These are phyloP conservation scores for Pheosia gnoma DNA, from an alignment of 2,888 invertebrate genomes.

Conservation along the genomic window DNA sequence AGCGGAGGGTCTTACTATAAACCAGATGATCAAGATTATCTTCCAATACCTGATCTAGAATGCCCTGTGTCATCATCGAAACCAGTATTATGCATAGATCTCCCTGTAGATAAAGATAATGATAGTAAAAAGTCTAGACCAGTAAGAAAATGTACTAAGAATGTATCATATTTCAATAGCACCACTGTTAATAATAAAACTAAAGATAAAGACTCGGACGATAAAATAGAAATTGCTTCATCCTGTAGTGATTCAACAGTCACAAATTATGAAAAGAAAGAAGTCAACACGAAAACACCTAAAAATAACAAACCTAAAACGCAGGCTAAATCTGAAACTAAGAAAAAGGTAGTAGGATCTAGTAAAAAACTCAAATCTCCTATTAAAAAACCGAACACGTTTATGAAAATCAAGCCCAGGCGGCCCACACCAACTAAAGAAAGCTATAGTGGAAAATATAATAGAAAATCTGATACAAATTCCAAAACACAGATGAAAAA, in stretches of 20 bases:
- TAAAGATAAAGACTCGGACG: constrained; percentile 48
- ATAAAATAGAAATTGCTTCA: constrained; percentile 45
- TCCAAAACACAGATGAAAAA: constrained; percentile 39
- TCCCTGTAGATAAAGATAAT: constrained; percentile 31
- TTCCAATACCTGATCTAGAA: constrained; percentile 57
- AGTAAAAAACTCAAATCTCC: constrained; percentile 60
- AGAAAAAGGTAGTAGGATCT: constrained; percentile 29
- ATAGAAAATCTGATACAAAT: constrained; percentile 40
- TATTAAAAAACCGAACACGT: constrained; percentile 57
- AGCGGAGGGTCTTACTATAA: constrained; percentile 86
- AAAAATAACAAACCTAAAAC: constrained; percentile 39
- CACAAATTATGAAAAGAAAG: constrained; percentile 41
- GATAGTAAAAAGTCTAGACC: constrained; percentile 56
- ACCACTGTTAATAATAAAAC: constrained; percentile 37
- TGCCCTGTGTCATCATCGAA: constrained; percentile 52
- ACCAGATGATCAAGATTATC: constrained; percentile 85
- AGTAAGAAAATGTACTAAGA: constrained; percentile 73
- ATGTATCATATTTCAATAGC: constrained; percentile 70
- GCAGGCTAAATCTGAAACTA: constrained; percentile 19
- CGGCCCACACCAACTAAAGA: constrained; percentile 64
- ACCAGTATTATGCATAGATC: constrained; percentile 33
- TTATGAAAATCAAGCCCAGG: constrained; percentile 72
- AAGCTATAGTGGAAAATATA: constrained; percentile 43
- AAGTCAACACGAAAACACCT: constrained; percentile 33
- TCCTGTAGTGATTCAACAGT: constrained; percentile 52